Conservation (phyloP, 2,113 vertebrate genomes). For the human (Homo sapiens) region DNA sequence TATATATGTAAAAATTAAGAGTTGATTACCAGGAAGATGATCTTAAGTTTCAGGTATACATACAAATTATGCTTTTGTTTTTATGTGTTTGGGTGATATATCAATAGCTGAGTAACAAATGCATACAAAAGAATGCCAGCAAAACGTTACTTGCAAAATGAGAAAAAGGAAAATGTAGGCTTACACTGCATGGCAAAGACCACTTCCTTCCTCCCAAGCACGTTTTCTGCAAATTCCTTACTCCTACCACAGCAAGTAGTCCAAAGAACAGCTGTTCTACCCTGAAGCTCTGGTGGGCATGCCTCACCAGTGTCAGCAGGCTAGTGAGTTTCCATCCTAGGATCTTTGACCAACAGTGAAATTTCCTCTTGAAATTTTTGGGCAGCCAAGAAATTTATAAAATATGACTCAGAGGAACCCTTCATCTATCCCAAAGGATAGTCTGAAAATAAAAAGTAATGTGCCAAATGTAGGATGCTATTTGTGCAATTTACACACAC, state of each 20-base stretch:
- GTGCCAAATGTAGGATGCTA: neutral
- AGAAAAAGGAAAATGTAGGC: neutral
- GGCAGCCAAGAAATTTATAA: neutral
- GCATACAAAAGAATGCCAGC: neutral
- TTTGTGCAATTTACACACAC: neutral
- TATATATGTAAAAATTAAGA: neutral
- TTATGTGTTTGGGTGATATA: neutral
- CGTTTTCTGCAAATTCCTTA: neutral
- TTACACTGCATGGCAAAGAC: neutral
- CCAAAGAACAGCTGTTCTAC: neutral
- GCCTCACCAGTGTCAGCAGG: neutral
- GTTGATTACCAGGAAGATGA: neutral
- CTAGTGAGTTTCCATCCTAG: neutral
- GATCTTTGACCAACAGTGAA: neutral
- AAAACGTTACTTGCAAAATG: neutral
- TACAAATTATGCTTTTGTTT: neutral
- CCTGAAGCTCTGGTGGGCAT: too few species aligned
- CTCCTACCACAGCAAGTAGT: neutral
- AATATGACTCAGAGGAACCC: neutral
- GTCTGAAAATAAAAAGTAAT: neutral
- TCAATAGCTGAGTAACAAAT: neutral
- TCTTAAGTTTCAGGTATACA: neutral
- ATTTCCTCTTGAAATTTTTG: neutral
- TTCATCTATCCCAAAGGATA: neutral
- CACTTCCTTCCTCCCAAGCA: neutral